Percentiles rank a stretch among this genome's conserved stretches.
phyloP scores from a whole-genome alignment of 1,140 invertebrate species.

The Pararge aegeria region DNA sequence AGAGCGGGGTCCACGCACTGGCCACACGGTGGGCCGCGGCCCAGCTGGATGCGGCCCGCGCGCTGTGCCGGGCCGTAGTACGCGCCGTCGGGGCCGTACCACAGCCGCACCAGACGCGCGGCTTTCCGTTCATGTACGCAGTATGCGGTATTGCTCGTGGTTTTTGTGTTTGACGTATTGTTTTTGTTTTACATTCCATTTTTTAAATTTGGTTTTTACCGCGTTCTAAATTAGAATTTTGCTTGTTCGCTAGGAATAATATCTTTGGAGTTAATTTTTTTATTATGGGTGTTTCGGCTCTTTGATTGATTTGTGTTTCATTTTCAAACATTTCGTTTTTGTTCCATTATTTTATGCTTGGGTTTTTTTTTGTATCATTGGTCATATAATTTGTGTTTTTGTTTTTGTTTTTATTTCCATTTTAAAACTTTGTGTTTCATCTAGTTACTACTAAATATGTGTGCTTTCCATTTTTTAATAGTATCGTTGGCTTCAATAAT shows the following conservation, averaged over 20 bases:
- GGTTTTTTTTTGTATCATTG: too few species aligned
- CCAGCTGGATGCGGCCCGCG: constrained; percentile 88
- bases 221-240: not conserved
- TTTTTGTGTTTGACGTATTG: constrained; percentile 15
- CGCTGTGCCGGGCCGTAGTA: constrained; percentile 87
- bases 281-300: not conserved
- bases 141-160: not conserved
- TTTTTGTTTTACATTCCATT: constrained; percentile 1
- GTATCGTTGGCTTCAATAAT: too few species aligned
- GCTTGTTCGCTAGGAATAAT: too few species aligned
- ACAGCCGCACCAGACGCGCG: constrained; percentile 85
- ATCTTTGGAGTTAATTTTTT: not conserved
- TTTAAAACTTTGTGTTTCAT: too few species aligned
- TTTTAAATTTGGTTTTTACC: too few species aligned
- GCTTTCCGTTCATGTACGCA: constrained; percentile 87
- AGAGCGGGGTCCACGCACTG: constrained; percentile 89
- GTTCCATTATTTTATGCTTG: too few species aligned
- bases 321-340: too few species aligned
- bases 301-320: constrained; percentile 20
- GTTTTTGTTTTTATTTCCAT: too few species aligned
- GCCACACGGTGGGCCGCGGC: constrained; percentile 89
- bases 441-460: too few species aligned
- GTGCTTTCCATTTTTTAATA: too few species aligned
- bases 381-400: too few species aligned
- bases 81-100: constrained; percentile 84